phyloP scores from a whole-genome alignment of 1,140 invertebrate species.

The Tetramorium alpestre region DNA sequence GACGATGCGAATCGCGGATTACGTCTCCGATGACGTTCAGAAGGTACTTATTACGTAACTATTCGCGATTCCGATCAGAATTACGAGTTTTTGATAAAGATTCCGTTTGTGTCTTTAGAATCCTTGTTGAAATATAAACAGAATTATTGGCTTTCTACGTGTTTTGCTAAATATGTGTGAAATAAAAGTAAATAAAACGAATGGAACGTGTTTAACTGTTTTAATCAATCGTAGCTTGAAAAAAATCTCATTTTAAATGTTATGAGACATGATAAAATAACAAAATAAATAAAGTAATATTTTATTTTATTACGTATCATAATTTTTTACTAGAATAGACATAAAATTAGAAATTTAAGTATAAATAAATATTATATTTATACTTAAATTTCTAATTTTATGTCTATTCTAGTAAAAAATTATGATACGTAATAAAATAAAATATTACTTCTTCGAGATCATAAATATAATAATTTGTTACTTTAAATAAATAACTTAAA shows the following conservation, averaged over 20 bases:
- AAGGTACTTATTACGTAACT: background rate
- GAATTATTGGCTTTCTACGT: background rate
- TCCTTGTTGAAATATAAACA: background rate
- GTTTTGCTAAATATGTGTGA: background rate
- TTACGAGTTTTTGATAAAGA: background rate
- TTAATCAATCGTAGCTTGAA: background rate
- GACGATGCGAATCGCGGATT: slow-evolving; percentile 16
- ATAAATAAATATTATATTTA: background rate
- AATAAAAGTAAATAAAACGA: background rate
- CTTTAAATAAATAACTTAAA: background rate
- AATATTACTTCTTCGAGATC: background rate
- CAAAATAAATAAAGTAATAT: background rate
- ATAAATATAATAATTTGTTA: background rate
- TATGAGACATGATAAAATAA: background rate
- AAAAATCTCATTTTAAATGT: background rate
- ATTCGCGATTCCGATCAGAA: background rate
- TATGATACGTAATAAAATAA: background rate
- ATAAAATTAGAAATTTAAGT: background rate
- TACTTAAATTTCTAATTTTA: background rate
- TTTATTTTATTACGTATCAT: background rate
- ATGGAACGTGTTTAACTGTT: background rate
- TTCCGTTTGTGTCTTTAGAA: background rate
- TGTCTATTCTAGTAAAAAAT: background rate
- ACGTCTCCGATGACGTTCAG: slow-evolving; percentile 17
- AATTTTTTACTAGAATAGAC: background rate